phyloP scores from a whole-genome alignment of 35 echinoderm and acorn worm species.

The Strongylocentrotus purpuratus region DNA sequence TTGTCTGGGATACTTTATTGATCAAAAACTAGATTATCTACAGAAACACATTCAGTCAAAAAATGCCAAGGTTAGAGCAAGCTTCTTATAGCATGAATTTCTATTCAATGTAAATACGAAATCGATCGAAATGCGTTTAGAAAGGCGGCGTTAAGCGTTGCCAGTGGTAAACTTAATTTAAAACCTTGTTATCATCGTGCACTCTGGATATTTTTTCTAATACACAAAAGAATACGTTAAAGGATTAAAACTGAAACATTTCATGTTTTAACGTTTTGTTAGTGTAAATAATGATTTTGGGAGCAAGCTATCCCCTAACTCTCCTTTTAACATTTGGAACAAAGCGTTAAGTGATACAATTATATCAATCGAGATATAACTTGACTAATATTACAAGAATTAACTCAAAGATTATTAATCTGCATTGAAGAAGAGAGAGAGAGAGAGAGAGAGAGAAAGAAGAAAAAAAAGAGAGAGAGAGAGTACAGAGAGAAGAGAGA shows the following conservation, averaged over 20 bases:
- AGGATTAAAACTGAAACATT: neutral
- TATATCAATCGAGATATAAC: no score
- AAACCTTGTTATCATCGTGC: neutral
- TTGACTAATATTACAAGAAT: no score
- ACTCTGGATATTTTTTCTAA: neutral
- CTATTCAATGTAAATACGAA: neutral
- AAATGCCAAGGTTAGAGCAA: neutral
- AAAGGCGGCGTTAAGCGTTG: neutral
- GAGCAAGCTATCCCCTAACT: no score
- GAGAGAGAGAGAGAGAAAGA: no score
- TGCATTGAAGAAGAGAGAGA: no score
- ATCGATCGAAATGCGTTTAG: constrained; percentile 2
- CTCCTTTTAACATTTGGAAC: no score
- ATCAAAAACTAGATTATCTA: neutral
- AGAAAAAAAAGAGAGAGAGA: no score
- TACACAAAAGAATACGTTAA: neutral
- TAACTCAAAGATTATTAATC: no score
- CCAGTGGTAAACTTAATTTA: neutral
- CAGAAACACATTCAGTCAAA: neutral
- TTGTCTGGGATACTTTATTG: neutral
- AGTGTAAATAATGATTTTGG: no score
- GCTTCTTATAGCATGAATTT: neutral
- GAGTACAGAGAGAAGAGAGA: no score
- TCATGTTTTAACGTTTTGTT: neutral
- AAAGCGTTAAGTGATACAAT: no score